A percentile compares a stretch with the other conserved stretches of the same genome.
phyloP scores from a whole-genome alignment of 2,113 vertebrate genomes.

The Brachirus orientalis region DNA sequence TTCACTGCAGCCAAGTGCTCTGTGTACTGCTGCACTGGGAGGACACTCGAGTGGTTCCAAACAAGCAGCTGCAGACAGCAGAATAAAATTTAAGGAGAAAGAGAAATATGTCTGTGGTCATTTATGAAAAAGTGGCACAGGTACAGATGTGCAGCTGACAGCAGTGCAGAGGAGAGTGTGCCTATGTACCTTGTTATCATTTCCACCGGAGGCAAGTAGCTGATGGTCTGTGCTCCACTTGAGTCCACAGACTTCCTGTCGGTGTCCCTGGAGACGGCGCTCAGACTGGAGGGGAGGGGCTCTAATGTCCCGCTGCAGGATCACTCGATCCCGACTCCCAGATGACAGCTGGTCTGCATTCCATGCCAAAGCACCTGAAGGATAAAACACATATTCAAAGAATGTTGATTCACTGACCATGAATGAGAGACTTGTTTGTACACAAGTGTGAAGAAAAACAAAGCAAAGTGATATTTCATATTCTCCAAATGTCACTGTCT shows the following conservation, averaged over 20 bases:
- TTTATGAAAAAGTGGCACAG: background rate
- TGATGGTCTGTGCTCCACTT: conserved; percentile 99
- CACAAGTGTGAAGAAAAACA: background rate
- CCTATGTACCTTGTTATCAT: conserved; percentile 93
- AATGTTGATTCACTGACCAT: conserved; percentile 1
- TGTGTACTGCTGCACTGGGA: conserved; percentile 96
- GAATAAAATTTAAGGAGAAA: background rate
- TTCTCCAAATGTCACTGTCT: background rate
- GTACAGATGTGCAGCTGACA: background rate
- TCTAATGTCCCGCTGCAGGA: conserved; percentile 94
- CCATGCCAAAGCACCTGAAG: conserved; percentile 94
- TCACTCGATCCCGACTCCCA: conserved; percentile 94
- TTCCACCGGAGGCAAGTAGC: conserved; percentile 95
- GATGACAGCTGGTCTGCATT: conserved; percentile 97
- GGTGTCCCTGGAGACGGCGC: conserved; percentile 94
- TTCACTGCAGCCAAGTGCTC: conserved; percentile 98
- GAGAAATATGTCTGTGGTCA: background rate
- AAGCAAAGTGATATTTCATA: conserved; percentile 5
- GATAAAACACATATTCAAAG: background rate
- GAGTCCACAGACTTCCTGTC: conserved; percentile 97
- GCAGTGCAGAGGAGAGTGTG: background rate
- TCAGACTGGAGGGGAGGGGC: conserved; percentile 93
- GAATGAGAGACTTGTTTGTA: conserved; percentile 25
- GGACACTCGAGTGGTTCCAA: conserved; percentile 96
- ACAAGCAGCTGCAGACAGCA: conserved; percentile 87